phyloP scores from a whole-genome alignment of 37 sponge, comb jelly and placozoan species.

The Beroe forskalii region DNA sequence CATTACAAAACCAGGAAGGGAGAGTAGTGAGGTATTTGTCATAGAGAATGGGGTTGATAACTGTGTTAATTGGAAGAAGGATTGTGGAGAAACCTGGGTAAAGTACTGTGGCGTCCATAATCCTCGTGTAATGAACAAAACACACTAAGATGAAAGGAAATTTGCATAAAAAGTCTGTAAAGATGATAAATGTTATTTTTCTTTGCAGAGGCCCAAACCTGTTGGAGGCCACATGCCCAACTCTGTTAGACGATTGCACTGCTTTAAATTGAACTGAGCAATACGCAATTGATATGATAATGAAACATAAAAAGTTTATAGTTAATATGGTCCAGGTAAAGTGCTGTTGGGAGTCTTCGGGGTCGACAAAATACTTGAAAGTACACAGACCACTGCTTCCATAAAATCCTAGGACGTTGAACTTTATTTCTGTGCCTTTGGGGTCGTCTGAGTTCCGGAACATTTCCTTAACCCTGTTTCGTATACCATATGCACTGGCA shows the following conservation, averaged over 20 bases:
- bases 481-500: background rate
- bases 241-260: background rate
- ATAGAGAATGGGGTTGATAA: conserved; percentile 31
- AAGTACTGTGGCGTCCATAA: background rate
- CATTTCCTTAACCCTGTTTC: background rate
- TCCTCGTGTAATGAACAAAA: background rate
- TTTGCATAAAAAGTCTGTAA: conserved; percentile 11
- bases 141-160: conserved; percentile 24
- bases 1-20: background rate
- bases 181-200: conserved; percentile 29
- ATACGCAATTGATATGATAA: conserved; percentile 10
- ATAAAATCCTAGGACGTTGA: conserved; percentile 5
- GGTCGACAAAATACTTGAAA: conserved; percentile 30
- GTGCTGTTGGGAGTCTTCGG: background rate
- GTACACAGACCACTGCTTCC: conserved; percentile 36
- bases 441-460: background rate
- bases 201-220: conserved; percentile 30
- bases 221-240: background rate
- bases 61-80: conserved; percentile 25
- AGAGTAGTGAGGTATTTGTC: background rate
- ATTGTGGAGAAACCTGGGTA: conserved; percentile 15
- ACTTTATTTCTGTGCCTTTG: background rate
- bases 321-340: background rate
- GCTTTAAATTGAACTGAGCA: background rate
- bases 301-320: background rate